Base-by-base conservation (phyloP, 1,140 invertebrate genomes). In the Aphis craccivora region DNA sequence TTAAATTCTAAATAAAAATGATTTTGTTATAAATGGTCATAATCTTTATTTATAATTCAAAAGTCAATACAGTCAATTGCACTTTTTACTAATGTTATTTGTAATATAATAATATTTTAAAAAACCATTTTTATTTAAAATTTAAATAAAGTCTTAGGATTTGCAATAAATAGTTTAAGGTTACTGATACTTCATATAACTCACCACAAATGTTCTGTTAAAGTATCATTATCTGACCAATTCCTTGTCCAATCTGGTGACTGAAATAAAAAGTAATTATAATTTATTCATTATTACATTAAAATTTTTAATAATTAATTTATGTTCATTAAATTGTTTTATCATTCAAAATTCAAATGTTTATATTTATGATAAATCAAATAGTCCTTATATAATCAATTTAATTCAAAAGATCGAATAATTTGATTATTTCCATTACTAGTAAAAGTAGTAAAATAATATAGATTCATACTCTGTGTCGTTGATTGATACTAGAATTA, bases 131-230 rank as follows among this genome's bases (percentile, higher is more conserved):
- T 40, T 83, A 40, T 40, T 40, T 8, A 40, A 84, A 14, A 84
- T 14, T 3, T 11, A 40, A 84, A 84, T 43, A 3, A 84, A 43
- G 25, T 84, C 11, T 5, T 22, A 76, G 14, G n/a, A 14, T n/a
- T n/a, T 76, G 14, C 14, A 18, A 14, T 20, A 14, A 1, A 18
- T 76, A 76, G 60, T n/a, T 67, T 18, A 4, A 76, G 5, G 14
- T 76, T 76, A 9, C 55, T 60, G 25, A 20, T 83, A 22, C 45
- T 86, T 45, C 35, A n/a, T 45, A 45, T 22, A 25, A 94, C 94
- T 94, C 94, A 95, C 95, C 95, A 95, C 86, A 95, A 94, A 94
- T 95, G 94, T 86, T 95, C 94, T 84, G 94, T 92, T 48, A 95
- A 92, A 40, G 93, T 87, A 60, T 94, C 94, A 93, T 95, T 94